Percentiles rank a stretch among this genome's conserved stretches.
Conservation (phyloP, 2,888 invertebrate genomes). For the Doris montereyensis region DNA sequence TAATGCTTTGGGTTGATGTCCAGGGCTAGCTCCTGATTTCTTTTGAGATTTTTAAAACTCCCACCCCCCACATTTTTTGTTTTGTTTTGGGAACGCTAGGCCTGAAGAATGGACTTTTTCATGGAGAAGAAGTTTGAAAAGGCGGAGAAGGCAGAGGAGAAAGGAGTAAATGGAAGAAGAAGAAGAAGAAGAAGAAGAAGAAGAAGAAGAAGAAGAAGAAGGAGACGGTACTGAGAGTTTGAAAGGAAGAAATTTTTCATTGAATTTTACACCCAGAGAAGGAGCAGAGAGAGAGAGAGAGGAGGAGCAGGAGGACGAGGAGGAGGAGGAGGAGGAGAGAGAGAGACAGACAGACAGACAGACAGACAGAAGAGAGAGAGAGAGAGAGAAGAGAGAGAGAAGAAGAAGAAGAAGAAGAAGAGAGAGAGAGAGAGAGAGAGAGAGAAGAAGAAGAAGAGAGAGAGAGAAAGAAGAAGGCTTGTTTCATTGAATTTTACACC, state of each 20-base stretch:
- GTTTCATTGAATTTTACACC: not conserved
- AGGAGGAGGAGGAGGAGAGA: slow-evolving; percentile 10
- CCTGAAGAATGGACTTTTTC: no score
- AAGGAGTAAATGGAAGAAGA: not conserved
- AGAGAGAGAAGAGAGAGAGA: not conserved
- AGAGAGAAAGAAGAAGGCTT: not conserved
- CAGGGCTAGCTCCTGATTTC: no score
- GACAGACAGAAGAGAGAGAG: no score
- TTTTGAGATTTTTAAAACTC: no score
- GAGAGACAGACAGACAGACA: not conserved
- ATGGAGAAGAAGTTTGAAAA: no score
- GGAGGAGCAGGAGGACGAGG: not conserved
- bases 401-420: not conserved
- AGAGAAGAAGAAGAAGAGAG: not conserved
- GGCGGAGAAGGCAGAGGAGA: no score
- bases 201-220: not conserved
- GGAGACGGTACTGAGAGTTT: no score
- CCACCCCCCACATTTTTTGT: no score
- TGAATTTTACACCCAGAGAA: no score
- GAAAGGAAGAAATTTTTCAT: no score
- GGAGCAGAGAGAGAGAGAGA: not conserved
- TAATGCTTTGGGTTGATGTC: no score
- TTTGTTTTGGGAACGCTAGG: no score
- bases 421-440: not conserved
- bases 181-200: not conserved